Evolutionary conservation across 2,113 vertebrate species (phyloP).

Genomic region (Rissa tridactyla): DNA sequence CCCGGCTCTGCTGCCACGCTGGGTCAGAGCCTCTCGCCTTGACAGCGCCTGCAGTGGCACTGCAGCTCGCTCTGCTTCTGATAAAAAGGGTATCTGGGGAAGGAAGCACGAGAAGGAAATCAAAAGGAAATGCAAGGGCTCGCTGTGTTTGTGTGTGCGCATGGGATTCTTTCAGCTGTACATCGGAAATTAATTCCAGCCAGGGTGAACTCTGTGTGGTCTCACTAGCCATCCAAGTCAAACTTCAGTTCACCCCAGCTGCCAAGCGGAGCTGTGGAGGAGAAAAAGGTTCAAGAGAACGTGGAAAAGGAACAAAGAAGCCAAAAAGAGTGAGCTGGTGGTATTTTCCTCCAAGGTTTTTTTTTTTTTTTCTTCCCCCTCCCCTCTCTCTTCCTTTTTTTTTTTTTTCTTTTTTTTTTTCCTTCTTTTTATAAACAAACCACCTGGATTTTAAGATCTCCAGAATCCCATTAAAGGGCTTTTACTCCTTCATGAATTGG

Average conservation of each 20-base stretch:
- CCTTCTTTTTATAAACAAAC: conserved; percentile 68
- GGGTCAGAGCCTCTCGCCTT: neutral
- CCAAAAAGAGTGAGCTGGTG: conserved; percentile 29
- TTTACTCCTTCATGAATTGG: conserved; percentile 72
- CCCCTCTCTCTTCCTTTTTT: neutral
- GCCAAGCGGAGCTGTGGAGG: conserved; percentile 25
- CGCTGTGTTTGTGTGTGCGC: neutral
- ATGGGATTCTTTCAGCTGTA: conserved; percentile 48
- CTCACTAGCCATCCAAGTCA: conserved; percentile 60
- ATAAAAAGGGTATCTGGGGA: conserved; percentile 54
- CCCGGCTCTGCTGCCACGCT: neutral
- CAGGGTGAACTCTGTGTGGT: conserved; percentile 70
- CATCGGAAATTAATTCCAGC: conserved; percentile 55
- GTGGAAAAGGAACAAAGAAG: conserved; percentile 65
- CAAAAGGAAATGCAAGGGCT: conserved; percentile 56
- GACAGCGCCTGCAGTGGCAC: neutral
- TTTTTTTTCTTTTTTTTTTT: neutral
- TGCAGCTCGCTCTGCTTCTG: conserved; percentile 41
- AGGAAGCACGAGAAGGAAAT: conserved; percentile 59
- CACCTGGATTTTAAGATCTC: conserved; percentile 75
- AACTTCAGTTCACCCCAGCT: conserved; percentile 63
- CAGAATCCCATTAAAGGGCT: conserved; percentile 77
- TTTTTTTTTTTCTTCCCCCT: neutral
- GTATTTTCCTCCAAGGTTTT: conserved; percentile 34
- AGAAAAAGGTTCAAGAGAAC: conserved; percentile 55